Evolutionary conservation across 2,797 vertebrate genomes (phyloP), one percentile per base, ranked within the genome.

Genomic region (Microcaecilia unicolor): DNA sequence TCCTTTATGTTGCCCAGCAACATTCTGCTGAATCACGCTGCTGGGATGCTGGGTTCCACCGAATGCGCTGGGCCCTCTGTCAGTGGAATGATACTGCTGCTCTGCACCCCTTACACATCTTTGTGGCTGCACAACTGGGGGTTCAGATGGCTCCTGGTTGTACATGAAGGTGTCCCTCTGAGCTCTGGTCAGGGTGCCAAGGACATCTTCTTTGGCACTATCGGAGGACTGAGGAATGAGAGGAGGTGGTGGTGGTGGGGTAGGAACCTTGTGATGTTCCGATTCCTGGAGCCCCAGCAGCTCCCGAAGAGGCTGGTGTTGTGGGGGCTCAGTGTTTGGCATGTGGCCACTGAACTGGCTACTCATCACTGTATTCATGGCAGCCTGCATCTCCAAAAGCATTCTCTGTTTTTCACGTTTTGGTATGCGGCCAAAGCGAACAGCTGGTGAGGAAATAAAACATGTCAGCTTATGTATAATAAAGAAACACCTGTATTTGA

Each of bases 351-450:
- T 86, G 65, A 96, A 88, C 69, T 92, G 89, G 51, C 76, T 86
- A 73, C 80, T 93, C 92, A 97, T 94, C 90, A 97, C 92, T 59
- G 89, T 94, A 72, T 95, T 95, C 93, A 98, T 97, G 41, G 91
- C 92, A 51, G 91, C 97, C 70, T 98, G 94, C 96, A 99, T 99
- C 74, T 99, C 96, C 57, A 95, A 83, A 42, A 99, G 80, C 92
- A 99, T 97, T 67, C 93, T 76, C 74, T 98, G 95, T 38, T 99
- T 99, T 33, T 99, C 96, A 26, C 96, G 79, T 44, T 99, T 98
- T 12, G 96, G 96, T 70, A 98, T 99, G 15, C 95, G 92, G 34
- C 96, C 96, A 55, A 98, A 99, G 42, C 96, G 76, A 55, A 99
- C 96, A 54, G 96, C 96, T 99, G 64, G 19, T 16, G 5, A 49